Evolutionary conservation across 2,797 vertebrate species (phyloP), one percentile per base, ranked within the genome.

Genomic region (Arctocebus calabarensis): DNA sequence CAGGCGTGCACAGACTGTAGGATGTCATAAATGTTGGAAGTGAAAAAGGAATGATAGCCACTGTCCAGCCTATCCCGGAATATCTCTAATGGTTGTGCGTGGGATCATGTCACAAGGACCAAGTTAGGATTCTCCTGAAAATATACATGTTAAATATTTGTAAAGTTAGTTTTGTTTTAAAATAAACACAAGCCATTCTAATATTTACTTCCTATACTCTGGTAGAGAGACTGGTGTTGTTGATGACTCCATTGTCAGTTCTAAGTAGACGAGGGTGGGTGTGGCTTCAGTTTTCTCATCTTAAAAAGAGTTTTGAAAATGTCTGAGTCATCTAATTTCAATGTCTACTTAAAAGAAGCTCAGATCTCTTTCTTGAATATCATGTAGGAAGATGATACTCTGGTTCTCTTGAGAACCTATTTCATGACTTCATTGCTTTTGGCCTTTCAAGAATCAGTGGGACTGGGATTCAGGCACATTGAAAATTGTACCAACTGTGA

Each of bases 291-390:
- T 82, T 84, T 83, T 93, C 59, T 90, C 22, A 32, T 71, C 55
- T 90, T 93, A 12, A 73, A 59, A 57, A 59, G 57, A 66, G 4
- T 79, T 94, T 66, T 90, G 73, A 88, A 94, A 88, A 73, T 14
- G 34, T 92, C 40, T n/a, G 45, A 77, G 55, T 94, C 74, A 79
- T 96, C 78, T 90, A 59, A 94, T 97, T 95, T 94, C 79, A 95
- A 9, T 1, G 4, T 70, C 62, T 70, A n/a, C n/a, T 20, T 90
- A 64, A 89, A 73, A 88, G 88, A 92, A 79, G 74, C 79, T 96
- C 79, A 90, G 79, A 82, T 85, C 83, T 90, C 84, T 57, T 43
- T 37, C 78, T 94, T 96, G 64, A 92, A 78, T 94, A 88, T 94
- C 48, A 2, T 74, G 68, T 17, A 55, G 74, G 95, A 96, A 92